Conservation (phyloP, 2,888 invertebrate genomes). For the Bugula neritina region DNA sequence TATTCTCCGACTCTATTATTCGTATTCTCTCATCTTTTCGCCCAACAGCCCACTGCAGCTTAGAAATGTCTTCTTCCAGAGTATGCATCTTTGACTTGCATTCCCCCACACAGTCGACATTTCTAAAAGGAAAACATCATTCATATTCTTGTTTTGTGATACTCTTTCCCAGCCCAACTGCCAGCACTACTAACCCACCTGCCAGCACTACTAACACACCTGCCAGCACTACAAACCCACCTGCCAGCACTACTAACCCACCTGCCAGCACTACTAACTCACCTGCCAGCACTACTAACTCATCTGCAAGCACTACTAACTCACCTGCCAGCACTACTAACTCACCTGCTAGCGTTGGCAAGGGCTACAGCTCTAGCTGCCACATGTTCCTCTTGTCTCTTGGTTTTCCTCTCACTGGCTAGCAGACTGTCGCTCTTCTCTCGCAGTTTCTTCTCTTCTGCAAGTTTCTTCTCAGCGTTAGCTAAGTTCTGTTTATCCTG, state of each 20-base stretch:
- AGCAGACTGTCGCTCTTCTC: slow-evolving; percentile 69
- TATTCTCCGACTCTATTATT: slow-evolving; percentile 55
- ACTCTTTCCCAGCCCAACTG: no score
- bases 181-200: no score
- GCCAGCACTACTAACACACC: no score
- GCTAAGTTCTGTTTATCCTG: slow-evolving; percentile 72
- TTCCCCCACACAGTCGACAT: slow-evolving; percentile 62
- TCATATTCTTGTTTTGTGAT: no score
- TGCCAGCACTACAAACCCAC: no score
- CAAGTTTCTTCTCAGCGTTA: slow-evolving; percentile 69
- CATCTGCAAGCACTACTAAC: no score
- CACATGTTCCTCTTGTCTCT: slow-evolving; percentile 60
- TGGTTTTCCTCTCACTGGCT: slow-evolving; percentile 66
- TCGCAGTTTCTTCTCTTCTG: slow-evolving; percentile 76
- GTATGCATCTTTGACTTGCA: slow-evolving; percentile 63
- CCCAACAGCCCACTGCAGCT: slow-evolving; percentile 62
- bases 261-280: no score
- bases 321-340: not conserved
- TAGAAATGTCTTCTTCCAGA: slow-evolving; percentile 64
- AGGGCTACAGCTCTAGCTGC: slow-evolving; percentile 52
- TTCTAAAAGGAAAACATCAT: slow-evolving; percentile 43
- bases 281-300: no score
- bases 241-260: no score
- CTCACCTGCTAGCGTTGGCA: slow-evolving; percentile 42
- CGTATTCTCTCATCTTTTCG: slow-evolving; percentile 62